Conservation (phyloP, 2,797 vertebrate genomes). For the Siniperca scherzeri region DNA sequence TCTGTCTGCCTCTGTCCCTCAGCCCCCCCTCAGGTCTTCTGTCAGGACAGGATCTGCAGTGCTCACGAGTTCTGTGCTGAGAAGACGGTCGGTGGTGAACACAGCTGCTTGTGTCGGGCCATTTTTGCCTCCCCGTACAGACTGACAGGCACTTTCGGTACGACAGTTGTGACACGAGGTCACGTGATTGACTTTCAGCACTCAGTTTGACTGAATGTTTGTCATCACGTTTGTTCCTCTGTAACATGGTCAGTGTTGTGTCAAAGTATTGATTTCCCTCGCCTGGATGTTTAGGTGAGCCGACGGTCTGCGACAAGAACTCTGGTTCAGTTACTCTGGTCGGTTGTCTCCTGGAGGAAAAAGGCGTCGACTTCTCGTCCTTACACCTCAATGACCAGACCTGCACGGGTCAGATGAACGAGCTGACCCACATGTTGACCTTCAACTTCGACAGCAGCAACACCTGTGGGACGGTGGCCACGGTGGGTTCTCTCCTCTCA, state of each 20-base stretch:
- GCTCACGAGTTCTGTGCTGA: conserved; percentile 58
- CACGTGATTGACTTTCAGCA: too few relatives aligned
- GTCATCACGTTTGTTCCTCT: neutral
- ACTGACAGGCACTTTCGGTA: conserved; percentile 26
- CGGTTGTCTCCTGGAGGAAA: conserved; percentile 51
- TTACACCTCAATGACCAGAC: conserved; percentile 29
- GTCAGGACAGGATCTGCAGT: conserved; percentile 45
- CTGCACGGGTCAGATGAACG: conserved; percentile 31
- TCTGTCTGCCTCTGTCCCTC: neutral
- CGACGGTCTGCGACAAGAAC: neutral
- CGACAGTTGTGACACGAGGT: neutral
- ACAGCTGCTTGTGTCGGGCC: conserved; percentile 48
- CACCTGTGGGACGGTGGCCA: conserved; percentile 23
- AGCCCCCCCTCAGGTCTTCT: conserved; percentile 18
- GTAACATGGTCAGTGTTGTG: neutral
- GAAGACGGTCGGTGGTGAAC: neutral
- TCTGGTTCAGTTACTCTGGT: conserved; percentile 26
- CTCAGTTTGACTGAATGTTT: too few relatives aligned
- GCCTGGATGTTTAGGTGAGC: conserved; percentile 19
- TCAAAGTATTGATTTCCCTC: neutral
- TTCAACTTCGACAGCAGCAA: conserved; percentile 18
- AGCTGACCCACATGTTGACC: conserved; percentile 32
- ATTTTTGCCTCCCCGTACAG: conserved; percentile 42
- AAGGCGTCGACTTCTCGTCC: neutral
- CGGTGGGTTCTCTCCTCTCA: conserved; percentile 19